Evolutionary conservation across 2,888 invertebrate species (phyloP).

Genomic region (Aelia acuminata): DNA sequence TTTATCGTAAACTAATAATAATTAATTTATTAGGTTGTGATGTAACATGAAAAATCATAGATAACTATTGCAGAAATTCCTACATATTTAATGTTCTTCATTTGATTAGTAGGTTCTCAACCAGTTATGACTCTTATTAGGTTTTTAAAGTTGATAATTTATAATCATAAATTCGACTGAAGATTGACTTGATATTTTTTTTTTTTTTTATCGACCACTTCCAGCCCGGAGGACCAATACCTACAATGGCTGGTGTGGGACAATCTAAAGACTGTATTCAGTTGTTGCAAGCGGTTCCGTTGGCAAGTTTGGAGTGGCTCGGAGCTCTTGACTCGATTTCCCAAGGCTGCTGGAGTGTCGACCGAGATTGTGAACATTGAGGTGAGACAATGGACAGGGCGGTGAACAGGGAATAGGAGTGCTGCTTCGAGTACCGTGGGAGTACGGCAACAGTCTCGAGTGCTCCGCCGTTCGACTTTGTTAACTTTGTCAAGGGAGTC

Average conservation of each 20-base stretch:
- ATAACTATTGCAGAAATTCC: too few species aligned
- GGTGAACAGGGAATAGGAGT: constrained; percentile 23
- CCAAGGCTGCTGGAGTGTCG: constrained; percentile 44
- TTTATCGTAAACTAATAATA: too few species aligned
- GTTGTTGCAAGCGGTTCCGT: constrained; percentile 28
- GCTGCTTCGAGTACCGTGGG: constrained; percentile 49
- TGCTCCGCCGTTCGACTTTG: constrained; percentile 27
- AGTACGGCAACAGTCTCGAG: constrained; percentile 54
- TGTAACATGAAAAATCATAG: too few species aligned
- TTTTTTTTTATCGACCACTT: neutral
- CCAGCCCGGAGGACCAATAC: neutral
- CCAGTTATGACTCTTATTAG: too few species aligned
- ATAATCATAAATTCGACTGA: too few species aligned
- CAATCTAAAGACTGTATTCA: constrained; percentile 34
- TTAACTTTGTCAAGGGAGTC: constrained; percentile 47
- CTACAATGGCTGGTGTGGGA: neutral
- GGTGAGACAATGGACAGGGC: constrained; percentile 28
- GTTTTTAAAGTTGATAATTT: too few species aligned
- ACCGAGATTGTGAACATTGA: constrained; percentile 38
- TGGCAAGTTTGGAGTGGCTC: neutral
- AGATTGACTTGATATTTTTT: too few species aligned
- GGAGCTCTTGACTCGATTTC: constrained; percentile 37
- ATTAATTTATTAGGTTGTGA: too few species aligned
- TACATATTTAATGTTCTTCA: too few species aligned
- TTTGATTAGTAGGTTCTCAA: too few species aligned